Evolutionary conservation across 2,888 invertebrate genomes (phyloP), one percentile per base, ranked within the genome.

Genomic region (Hyposoter didymator): DNA sequence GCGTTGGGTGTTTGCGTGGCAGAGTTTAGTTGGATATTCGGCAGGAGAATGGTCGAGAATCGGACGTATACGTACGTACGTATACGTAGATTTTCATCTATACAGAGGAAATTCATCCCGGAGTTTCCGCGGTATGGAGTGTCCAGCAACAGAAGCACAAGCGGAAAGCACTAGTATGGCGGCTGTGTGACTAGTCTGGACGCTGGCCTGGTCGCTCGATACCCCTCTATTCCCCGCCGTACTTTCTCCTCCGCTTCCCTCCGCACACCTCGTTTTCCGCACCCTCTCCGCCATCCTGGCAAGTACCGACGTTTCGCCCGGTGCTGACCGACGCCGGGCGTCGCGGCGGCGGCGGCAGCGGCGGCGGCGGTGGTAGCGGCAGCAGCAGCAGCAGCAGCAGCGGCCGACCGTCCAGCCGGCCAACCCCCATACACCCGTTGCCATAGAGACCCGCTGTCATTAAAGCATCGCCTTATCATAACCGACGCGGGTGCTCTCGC

Each of bases 391-490:
- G 74, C 78, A 79, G 75, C 43, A 86, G 87, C 92, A 69, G 69
- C 78, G 82, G 74, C 82, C 74, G 82, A 74, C 82, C 52, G 75
- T 72, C 76, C 84, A 72, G 78, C 88, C 87, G 88, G 87, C 93
- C 93, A 90, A 92, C 92, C 92, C 93, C 93, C 91, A 92, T 91
- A 90, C 92, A 91, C 90, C 91, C 90, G 93, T 93, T 91, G 90
- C 93, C 91, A 93, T 92, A 90, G 93, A 88, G 90, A 93, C 93
- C 87, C 91, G 92, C 93, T 94, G 93, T 93, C 93, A 94, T 94
- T 94, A 94, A 93, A 93, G 93, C 93, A 93, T 94, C 93, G 93
- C 93, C 93, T 94, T 94, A 94, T 94, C 93, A 94, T 93, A 94
- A 94, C 93, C 93, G 92, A 93, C 92, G 92, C 93, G 93, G 91